Conservation (phyloP, 2,888 invertebrate species). For the Schrankia costaestrigalis region DNA sequence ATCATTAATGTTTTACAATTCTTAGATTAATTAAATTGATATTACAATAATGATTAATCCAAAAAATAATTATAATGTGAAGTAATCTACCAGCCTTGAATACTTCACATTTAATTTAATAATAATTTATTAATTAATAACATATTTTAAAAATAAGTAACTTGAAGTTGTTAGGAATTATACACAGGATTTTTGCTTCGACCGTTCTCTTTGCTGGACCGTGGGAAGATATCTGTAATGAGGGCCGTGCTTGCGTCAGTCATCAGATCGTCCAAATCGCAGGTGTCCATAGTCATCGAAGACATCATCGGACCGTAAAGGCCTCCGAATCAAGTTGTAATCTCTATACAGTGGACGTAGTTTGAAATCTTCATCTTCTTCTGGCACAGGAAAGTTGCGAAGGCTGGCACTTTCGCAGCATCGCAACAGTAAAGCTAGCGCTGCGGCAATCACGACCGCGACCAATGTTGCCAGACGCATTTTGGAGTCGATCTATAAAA, state of each 20-base stretch:
- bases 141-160: not conserved
- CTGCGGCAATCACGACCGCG: slow-evolving; percentile 45
- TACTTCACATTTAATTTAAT: slow-evolving; percentile 38
- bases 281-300: slow-evolving; percentile 89
- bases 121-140: no score
- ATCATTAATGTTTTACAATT: no score
- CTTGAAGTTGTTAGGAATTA: slow-evolving; percentile 11
- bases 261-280: slow-evolving; percentile 84
- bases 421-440: slow-evolving; percentile 42
- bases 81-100: slow-evolving; percentile 61
- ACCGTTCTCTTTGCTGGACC: slow-evolving; percentile 21
- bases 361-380: slow-evolving; percentile 62
- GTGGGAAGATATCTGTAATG: slow-evolving; percentile 25
- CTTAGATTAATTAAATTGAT: no score
- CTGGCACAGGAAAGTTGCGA: slow-evolving; percentile 42
- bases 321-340: slow-evolving; percentile 78
- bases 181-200: slow-evolving; percentile 27
- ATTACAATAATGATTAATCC: no score
- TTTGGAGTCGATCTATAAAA: slow-evolving; percentile 19
- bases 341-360: slow-evolving; percentile 73
- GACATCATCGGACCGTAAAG: slow-evolving; percentile 78
- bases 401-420: slow-evolving; percentile 52
- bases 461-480: slow-evolving; percentile 56
- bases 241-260: slow-evolving; percentile 49
- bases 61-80: no score